These are phyloP conservation scores for Accipiter virgatus DNA, from an alignment of 2,113 vertebrate species.

Conservation along the genomic window DNA sequence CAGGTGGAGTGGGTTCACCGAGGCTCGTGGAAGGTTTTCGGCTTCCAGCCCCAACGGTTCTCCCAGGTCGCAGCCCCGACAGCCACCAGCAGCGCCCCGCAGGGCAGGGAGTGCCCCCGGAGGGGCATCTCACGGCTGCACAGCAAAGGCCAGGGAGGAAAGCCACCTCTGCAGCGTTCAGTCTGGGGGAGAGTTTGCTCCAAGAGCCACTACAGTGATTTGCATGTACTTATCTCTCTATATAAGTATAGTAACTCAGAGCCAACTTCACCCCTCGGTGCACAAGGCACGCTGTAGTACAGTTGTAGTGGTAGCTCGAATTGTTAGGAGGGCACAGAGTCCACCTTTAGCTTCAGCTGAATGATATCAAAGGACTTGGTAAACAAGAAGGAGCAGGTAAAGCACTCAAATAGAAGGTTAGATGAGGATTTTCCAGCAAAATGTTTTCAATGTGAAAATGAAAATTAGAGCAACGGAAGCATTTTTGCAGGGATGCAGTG, in stretches of 20 bases:
- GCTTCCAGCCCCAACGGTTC: neutral
- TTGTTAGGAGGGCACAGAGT: slow-evolving; percentile 23
- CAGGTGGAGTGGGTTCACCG: neutral
- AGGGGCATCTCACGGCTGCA: neutral
- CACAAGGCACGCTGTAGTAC: neutral
- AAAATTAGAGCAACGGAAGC: neutral
- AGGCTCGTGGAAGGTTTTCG: neutral
- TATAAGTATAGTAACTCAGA: neutral
- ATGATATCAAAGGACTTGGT: slow-evolving; percentile 15
- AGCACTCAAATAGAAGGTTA: neutral
- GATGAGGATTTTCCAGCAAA: neutral
- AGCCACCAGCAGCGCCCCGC: neutral
- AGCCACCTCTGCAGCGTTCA: neutral
- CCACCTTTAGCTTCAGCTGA: neutral
- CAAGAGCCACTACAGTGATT: neutral
- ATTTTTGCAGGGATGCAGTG: neutral
- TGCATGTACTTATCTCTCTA: rapidly evolving
- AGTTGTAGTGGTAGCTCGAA: neutral
- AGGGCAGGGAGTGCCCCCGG: neutral
- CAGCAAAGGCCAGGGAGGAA: neutral
- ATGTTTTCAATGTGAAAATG: neutral
- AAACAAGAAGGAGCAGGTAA: neutral
- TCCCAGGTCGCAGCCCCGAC: neutral
- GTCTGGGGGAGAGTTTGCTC: neutral
- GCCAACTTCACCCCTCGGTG: neutral